phyloP scores from a whole-genome alignment of 2,888 invertebrate genomes.

The Drosophila falleni region DNA sequence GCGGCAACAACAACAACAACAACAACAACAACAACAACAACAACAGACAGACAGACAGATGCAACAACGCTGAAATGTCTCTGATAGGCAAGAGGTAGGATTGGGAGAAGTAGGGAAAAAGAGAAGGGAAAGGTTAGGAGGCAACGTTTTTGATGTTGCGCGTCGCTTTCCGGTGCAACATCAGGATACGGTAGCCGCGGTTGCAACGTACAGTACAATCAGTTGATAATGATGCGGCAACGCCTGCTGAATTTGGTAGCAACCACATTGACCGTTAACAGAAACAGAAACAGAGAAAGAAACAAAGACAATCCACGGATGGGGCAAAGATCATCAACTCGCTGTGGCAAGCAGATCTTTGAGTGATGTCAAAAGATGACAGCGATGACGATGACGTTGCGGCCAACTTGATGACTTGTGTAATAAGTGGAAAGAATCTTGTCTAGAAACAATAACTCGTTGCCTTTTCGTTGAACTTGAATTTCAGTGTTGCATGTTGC shows the following conservation, averaged over 20 bases:
- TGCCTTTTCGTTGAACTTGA: conserved; percentile 75
- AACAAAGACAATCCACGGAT: conserved; percentile 14
- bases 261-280: conserved; percentile 58
- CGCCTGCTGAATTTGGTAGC: conserved; percentile 62
- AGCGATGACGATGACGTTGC: conserved; percentile 67
- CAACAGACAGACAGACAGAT: not conserved
- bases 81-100: not conserved
- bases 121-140: not conserved
- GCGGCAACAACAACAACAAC: conserved; percentile 42
- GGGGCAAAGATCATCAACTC: conserved; percentile 43
- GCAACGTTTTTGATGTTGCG: conserved; percentile 19
- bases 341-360: conserved; percentile 27
- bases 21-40: not conserved
- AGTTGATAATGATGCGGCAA: conserved; percentile 75
- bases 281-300: not conserved
- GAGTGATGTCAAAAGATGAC: conserved; percentile 62
- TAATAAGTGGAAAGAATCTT: conserved; percentile 81
- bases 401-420: conserved; percentile 71
- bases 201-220: conserved; percentile 46
- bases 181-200: conserved; percentile 67
- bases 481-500: conserved; percentile 72
- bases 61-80: conserved; percentile 23
- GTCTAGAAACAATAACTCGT: conserved; percentile 79
- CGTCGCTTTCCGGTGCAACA: conserved; percentile 63
- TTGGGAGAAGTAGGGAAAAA: not conserved